A percentile compares a stretch with the other conserved stretches of the same genome.
Conservation (phyloP, 2,797 vertebrate genomes). For the Thripadectes ignobilis region DNA sequence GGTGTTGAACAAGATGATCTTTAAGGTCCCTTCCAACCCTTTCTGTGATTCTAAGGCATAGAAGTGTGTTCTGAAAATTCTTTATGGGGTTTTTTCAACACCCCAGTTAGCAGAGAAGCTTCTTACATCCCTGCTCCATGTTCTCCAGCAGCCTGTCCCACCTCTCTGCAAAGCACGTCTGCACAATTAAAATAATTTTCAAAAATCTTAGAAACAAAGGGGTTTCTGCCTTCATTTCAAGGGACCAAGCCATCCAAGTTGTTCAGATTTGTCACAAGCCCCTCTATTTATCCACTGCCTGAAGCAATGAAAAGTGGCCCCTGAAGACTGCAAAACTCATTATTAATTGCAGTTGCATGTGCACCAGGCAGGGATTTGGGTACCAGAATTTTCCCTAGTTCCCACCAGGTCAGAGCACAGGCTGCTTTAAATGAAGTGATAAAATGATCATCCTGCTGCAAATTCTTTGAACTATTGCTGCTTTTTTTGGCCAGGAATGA, state of each 20-base stretch:
- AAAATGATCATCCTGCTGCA: neutral
- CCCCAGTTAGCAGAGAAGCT: neutral
- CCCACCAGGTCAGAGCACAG: neutral
- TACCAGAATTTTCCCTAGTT: neutral
- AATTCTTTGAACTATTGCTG: neutral
- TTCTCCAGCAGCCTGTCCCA: neutral
- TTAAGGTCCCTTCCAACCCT: neutral
- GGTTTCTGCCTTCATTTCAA: neutral
- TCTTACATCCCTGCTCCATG: neutral
- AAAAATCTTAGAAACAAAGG: neutral
- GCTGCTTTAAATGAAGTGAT: conserved; percentile 1
- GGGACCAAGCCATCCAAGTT: neutral
- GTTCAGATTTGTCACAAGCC: neutral
- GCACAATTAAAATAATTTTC: neutral
- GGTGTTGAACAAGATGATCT: neutral
- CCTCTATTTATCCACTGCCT: neutral
- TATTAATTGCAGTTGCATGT: neutral
- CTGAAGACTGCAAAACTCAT: neutral
- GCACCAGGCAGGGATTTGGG: neutral
- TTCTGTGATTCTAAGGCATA: neutral
- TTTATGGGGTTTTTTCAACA: neutral
- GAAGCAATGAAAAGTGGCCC: neutral
- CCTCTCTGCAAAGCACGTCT: neutral
- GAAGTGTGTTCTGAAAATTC: neutral
- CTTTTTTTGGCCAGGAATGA: neutral